These are phyloP conservation scores for Chymomyza amoena DNA, from an alignment of 2,888 invertebrate genomes.

Conservation along the genomic window DNA sequence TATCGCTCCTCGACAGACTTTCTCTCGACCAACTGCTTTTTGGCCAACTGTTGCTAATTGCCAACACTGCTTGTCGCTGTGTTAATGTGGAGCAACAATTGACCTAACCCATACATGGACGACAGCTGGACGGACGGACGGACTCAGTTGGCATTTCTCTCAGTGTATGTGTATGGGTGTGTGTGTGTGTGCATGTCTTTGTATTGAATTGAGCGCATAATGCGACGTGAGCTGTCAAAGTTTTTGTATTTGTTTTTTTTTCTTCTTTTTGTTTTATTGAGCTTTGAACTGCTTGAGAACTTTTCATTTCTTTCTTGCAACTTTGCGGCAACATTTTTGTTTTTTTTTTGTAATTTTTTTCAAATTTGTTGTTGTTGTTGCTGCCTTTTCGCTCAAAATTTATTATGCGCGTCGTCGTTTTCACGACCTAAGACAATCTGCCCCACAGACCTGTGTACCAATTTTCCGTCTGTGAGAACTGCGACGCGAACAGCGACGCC, in stretches of 20 bases:
- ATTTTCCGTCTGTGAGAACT: conserved; percentile 26
- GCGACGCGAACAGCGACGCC: conserved; percentile 5
- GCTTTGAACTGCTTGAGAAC: conserved; percentile 54
- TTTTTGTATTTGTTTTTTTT: conserved; percentile 15
- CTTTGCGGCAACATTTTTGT: conserved; percentile 12
- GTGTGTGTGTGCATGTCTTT: conserved; percentile 9
- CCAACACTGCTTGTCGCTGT: neutral
- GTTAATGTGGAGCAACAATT: conserved; percentile 16
- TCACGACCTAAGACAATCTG: conserved; percentile 71
- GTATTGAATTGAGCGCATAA: conserved; percentile 1
- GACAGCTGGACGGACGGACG: too few relatives aligned
- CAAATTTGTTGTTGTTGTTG: conserved; percentile 10
- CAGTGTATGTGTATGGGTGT: conserved; percentile 17
- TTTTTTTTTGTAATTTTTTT: neutral
- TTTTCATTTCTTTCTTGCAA: conserved; percentile 58
- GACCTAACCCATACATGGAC: conserved; percentile 19
- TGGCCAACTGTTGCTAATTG: conserved; percentile 28
- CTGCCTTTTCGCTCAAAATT: conserved; percentile 27
- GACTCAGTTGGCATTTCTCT: neutral
- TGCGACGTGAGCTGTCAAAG: conserved; percentile 57
- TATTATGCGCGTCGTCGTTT: conserved; percentile 61
- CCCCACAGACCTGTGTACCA: conserved; percentile 45
- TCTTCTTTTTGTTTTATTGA: conserved; percentile 16
- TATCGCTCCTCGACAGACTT: conserved; percentile 5
- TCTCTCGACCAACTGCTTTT: conserved; percentile 45